These are phyloP conservation scores for Luscinia luscinia DNA, from an alignment of 2,797 vertebrate species.

Conservation along the genomic window DNA sequence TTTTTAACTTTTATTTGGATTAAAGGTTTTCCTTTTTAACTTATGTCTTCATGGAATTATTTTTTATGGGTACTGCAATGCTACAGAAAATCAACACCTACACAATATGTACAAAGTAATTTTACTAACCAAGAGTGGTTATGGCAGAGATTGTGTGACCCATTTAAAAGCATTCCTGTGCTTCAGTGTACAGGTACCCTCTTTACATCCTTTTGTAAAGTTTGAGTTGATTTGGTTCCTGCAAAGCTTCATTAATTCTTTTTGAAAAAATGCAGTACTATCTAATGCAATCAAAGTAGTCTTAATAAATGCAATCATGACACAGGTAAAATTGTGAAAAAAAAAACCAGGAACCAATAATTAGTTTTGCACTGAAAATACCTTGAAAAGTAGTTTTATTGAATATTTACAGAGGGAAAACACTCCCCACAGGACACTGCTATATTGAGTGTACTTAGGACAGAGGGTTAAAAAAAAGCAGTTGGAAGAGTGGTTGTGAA, in stretches of 20 bases:
- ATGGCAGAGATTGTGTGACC: background rate
- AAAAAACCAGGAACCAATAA: background rate
- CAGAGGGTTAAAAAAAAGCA: background rate
- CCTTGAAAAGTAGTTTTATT: background rate
- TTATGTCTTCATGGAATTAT: background rate
- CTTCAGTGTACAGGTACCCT: background rate
- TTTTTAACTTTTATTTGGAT: background rate
- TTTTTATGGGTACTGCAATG: background rate
- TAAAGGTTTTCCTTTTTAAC: background rate
- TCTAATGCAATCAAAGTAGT: background rate
- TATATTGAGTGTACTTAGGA: background rate
- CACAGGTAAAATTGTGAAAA: background rate
- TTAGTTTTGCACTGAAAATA: background rate
- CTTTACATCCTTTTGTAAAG: background rate
- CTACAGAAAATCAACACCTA: background rate
- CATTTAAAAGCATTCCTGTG: background rate
- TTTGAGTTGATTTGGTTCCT: background rate
- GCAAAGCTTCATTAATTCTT: background rate
- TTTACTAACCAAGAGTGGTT: background rate
- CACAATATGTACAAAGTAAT: background rate
- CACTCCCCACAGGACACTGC: rapidly evolving
- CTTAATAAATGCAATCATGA: background rate
- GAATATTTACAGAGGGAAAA: background rate
- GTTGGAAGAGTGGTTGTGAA: background rate
- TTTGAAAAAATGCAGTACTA: background rate